phyloP scores from a whole-genome alignment of 2,888 invertebrate species.

The Thymelicus sylvestris region DNA sequence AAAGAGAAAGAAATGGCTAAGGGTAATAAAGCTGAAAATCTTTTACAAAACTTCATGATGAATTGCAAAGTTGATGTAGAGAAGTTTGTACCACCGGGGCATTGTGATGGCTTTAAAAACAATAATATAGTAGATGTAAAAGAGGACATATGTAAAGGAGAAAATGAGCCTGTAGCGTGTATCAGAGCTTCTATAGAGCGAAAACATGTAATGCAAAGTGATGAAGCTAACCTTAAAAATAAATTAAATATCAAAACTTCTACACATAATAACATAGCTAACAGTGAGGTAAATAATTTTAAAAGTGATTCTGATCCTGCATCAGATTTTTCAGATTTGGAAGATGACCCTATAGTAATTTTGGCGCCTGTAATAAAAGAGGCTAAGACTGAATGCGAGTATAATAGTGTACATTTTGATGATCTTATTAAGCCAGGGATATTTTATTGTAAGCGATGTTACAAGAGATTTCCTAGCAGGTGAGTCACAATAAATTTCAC shows the following conservation, averaged over 20 bases:
- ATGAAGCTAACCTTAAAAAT: neutral
- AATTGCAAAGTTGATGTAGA: constrained; percentile 21
- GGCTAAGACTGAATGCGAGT: neutral
- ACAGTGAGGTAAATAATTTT: neutral
- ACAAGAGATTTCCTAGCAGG: constrained; percentile 52
- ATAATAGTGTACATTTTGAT: constrained; percentile 52
- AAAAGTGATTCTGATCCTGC: neutral
- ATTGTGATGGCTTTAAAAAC: neutral
- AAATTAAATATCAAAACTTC: neutral
- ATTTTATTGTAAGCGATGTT: constrained; percentile 53
- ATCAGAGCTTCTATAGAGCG: neutral
- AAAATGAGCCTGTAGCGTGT: neutral
- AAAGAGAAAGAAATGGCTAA: neutral
- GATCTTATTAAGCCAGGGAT: constrained; percentile 47
- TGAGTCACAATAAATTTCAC: constrained; percentile 43
- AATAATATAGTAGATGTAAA: neutral
- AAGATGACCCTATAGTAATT: constrained; percentile 1
- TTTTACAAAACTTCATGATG: constrained; percentile 12
- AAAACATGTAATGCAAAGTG: neutral
- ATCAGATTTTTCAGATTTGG: neutral
- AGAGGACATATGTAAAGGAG: neutral
- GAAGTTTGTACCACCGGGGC: neutral
- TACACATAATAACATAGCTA: neutral
- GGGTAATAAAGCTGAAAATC: neutral
- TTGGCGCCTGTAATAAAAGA: neutral